These are phyloP conservation scores for Ptiloglossa arizonensis DNA, from an alignment of 1,140 invertebrate species.

Conservation along the genomic window DNA sequence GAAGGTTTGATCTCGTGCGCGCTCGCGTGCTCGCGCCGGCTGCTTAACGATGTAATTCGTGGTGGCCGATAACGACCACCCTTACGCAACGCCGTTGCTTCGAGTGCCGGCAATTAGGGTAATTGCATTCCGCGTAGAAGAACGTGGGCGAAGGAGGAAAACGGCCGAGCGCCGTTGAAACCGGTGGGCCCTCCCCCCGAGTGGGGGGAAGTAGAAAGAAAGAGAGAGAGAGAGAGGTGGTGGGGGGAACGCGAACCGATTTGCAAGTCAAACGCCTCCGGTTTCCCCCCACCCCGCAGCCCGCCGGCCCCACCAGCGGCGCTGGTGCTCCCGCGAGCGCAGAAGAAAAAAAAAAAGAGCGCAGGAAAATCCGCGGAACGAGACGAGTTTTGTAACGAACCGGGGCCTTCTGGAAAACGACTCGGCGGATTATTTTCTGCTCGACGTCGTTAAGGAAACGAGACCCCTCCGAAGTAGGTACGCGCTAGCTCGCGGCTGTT, in stretches of 20 bases:
- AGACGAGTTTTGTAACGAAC: conserved; percentile 42
- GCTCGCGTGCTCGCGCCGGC: conserved; percentile 15
- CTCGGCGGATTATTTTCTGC: conserved; percentile 42
- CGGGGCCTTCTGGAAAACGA: conserved; percentile 29
- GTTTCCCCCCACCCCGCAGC: too few species aligned
- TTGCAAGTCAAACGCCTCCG: conserved; percentile 34
- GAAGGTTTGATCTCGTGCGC: conserved; percentile 3
- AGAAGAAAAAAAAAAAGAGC: too few species aligned
- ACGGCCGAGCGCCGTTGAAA: conserved; percentile 17
- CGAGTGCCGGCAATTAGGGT: conserved; percentile 69
- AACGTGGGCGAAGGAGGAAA: conserved; percentile 52
- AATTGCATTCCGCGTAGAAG: conserved; percentile 71
- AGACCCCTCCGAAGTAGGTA: not conserved
- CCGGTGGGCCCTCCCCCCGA: too few species aligned
- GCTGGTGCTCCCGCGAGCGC: not conserved
- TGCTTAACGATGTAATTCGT: conserved; percentile 74
- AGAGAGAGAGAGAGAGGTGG: too few species aligned
- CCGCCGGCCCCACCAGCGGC: too few species aligned
- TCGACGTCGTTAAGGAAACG: conserved; percentile 29
- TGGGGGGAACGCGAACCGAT: conserved; percentile 20
- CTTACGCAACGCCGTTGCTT: conserved; percentile 70
- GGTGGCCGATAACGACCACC: conserved; percentile 71
- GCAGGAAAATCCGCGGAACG: conserved; percentile 14
- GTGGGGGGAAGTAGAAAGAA: too few species aligned
- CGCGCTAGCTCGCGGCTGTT: not conserved